Percentiles rank a stretch among this genome's conserved stretches.
phyloP scores from a whole-genome alignment of 2,888 invertebrate genomes.

The Marasmarcha lunaedactyla region DNA sequence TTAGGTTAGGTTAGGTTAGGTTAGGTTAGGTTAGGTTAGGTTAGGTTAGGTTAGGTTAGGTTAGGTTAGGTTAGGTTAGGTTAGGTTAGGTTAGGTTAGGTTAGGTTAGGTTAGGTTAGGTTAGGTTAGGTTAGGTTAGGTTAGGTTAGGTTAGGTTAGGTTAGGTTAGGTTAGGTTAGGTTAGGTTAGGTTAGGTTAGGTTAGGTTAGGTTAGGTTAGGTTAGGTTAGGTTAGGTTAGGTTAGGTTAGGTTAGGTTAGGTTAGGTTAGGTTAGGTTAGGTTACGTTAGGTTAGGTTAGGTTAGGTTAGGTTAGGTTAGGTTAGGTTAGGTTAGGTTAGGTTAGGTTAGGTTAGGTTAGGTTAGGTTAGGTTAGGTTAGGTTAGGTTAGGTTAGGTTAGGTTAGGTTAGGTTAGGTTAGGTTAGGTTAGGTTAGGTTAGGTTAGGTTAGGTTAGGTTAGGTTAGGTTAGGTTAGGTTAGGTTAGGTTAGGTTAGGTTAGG shows the following conservation, averaged over 20 bases:
- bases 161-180: conserved; percentile 17
- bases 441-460: conserved; percentile 16
- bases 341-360: conserved; percentile 11
- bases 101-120: no score
- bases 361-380: conserved; percentile 12
- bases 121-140: no score
- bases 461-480: conserved; percentile 13
- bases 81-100: no score
- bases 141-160: no score
- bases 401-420: conserved; percentile 8
- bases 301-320: conserved; percentile 8
- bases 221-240: conserved; percentile 10
- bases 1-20: no score
- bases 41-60: no score
- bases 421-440: conserved; percentile 8
- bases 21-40: no score
- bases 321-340: conserved; percentile 9
- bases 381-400: conserved; percentile 10
- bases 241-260: conserved; percentile 14
- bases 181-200: conserved; percentile 13
- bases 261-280: conserved; percentile 15
- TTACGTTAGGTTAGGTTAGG: conserved; percentile 12
- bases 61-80: no score
- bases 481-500: conserved; percentile 1
- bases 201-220: conserved; percentile 15